Conservation (phyloP, 2,888 invertebrate genomes). For the Leptura quadrifasciata region DNA sequence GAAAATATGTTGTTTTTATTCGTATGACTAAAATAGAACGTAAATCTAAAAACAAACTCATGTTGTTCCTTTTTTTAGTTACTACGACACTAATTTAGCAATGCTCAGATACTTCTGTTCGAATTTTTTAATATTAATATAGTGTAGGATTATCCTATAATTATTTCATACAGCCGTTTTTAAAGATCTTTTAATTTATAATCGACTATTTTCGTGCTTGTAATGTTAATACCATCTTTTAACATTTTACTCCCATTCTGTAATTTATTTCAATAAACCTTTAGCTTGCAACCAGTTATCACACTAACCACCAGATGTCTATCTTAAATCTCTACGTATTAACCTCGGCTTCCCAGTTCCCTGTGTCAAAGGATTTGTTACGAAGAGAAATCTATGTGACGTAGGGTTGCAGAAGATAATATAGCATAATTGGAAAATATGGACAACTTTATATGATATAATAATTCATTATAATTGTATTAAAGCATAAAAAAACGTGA, state of each 20-base stretch:
- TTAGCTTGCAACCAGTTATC: not conserved
- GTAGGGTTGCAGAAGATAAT: not conserved
- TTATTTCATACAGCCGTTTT: no score
- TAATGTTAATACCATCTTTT: not conserved
- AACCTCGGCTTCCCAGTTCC: not conserved
- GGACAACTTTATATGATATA: no score
- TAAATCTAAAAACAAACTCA: no score
- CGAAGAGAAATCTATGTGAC: not conserved
- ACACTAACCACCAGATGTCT: constrained; percentile 2
- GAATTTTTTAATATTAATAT: no score
- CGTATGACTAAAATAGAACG: no score
- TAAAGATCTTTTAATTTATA: no score
- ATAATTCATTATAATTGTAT: no score
- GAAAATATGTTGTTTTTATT: not conserved
- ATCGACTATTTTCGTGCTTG: not conserved
- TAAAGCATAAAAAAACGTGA: no score
- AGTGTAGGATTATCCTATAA: no score
- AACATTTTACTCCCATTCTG: not conserved
- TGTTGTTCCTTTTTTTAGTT: no score
- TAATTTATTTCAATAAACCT: constrained; percentile 1
- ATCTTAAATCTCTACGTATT: not conserved
- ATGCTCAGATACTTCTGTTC: no score
- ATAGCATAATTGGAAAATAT: not conserved
- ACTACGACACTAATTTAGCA: no score
- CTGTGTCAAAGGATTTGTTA: not conserved